phyloP scores from a whole-genome alignment of 2,797 vertebrate genomes.

The Rhinogobio ventralis region DNA sequence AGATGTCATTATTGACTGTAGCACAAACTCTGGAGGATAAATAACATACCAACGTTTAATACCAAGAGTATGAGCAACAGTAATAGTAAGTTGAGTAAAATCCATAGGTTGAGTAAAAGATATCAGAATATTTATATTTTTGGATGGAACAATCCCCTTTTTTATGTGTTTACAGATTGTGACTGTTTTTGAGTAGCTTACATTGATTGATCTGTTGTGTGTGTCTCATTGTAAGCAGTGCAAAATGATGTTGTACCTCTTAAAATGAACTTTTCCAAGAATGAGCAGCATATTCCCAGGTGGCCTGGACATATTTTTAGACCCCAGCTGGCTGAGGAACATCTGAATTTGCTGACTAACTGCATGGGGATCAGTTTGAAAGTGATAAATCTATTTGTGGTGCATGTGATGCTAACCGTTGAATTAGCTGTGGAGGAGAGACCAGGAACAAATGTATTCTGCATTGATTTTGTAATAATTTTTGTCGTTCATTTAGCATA shows the following conservation, averaged over 20 bases:
- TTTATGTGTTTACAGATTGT: background rate
- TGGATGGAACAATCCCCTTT: background rate
- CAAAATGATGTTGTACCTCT: conserved; percentile 16
- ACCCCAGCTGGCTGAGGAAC: conserved; percentile 42
- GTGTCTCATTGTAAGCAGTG: conserved; percentile 19
- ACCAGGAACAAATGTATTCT: conserved; percentile 1
- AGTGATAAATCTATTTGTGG: conserved; percentile 39
- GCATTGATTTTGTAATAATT: conserved; percentile 14
- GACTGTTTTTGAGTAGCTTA: background rate
- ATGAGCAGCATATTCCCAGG: conserved; percentile 40
- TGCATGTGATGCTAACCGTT: conserved; percentile 4
- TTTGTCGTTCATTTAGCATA: background rate
- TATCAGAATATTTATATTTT: too few species aligned
- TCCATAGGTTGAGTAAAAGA: too few species aligned
- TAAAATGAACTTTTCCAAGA: conserved; percentile 35
- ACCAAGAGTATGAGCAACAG: too few species aligned
- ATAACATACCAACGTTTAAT: too few species aligned
- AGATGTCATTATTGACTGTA: too few species aligned
- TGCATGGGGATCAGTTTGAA: background rate
- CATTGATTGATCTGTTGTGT: conserved; percentile 3
- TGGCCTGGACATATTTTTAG: conserved; percentile 42
- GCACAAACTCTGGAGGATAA: too few species aligned
- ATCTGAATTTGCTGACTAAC: conserved; percentile 45
- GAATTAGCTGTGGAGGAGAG: conserved; percentile 1
- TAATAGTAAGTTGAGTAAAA: too few species aligned